A percentile compares a stretch with the other conserved stretches of the same genome.
Conservation (phyloP, 2,888 invertebrate genomes). For the Caradrina kadenii region DNA sequence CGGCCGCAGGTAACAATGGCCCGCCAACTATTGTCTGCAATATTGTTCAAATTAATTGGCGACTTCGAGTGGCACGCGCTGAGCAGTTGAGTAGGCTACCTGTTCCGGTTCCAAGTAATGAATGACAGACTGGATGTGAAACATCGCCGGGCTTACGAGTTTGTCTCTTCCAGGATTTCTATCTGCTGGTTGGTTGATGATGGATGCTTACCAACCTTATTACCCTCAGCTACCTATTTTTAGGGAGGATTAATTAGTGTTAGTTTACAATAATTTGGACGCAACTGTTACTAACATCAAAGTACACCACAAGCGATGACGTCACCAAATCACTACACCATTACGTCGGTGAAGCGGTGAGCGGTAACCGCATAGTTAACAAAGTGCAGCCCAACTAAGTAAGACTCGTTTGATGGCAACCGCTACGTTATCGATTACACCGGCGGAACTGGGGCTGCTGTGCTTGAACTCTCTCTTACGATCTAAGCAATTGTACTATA, state of each 20-base stretch:
- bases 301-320: conserved; percentile 21
- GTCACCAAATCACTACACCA: conserved; percentile 25
- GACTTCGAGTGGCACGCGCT: conserved; percentile 33
- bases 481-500: not conserved
- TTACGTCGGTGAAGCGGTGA: conserved; percentile 16
- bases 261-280: not conserved
- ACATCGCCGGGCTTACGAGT: not conserved
- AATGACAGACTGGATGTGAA: not conserved
- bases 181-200: not conserved
- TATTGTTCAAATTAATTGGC: conserved; percentile 55
- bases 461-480: conserved; percentile 18
- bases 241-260: no score
- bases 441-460: conserved; percentile 12
- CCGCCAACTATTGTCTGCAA: conserved; percentile 43
- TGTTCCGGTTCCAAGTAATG: not conserved
- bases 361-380: conserved; percentile 45
- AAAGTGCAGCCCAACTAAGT: conserved; percentile 43
- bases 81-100: conserved; percentile 22
- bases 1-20: conserved; percentile 27
- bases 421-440: conserved; percentile 44
- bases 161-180: not conserved
- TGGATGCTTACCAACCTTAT: not conserved
- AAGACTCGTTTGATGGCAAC: conserved; percentile 43
- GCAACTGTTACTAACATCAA: not conserved
- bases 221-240: not conserved